Evolutionary conservation across 2,888 invertebrate genomes (phyloP), one percentile per base, ranked within the genome.

Genomic region (Prostheceraeus crozeri): DNA sequence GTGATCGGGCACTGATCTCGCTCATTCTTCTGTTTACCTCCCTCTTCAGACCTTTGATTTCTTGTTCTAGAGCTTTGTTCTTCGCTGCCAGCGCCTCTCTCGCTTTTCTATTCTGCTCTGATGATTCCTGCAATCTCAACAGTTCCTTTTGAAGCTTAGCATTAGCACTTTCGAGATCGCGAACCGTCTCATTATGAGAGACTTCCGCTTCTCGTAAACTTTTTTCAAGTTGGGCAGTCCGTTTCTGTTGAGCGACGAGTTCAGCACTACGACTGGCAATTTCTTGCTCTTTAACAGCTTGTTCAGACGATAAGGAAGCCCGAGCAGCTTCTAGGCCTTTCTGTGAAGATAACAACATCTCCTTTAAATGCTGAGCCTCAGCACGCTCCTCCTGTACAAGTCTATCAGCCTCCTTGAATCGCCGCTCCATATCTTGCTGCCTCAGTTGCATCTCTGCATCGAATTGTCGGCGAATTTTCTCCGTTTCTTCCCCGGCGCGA

Each of bases 401-500:
- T 72, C n/a, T 67, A 63, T 11, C 69, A 60, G 4, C 71, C 68
- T 2, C 67, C 27, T 10, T 64, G 2, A 25, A 23, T 6, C 25
- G 19, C 14, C 16, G 35, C 40, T 54, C 54, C 3, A 16, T 40
- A 40, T 46, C 35, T 8, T 54, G 14, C 3, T 48, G 45, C 45
- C 54, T 16, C 2, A 16, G 45, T 21, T 31, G 2, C 54, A 48
- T 3, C 54, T 71, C 70, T 30, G 68, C 69, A 19, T 63, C 63
- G 48, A 19, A 59, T 71, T 69, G 31, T 64, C 64, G 8, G 63
- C 62, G 11, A 67, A 54, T 35, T 69, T 67, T 4, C 62, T 72
- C 72, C 28, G 73, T 68, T 62, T 74, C 73, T 28, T 67, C 67
- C 57, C 72, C 70, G 53, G 68, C 68, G 19, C 71, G 71, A 19